Evolutionary conservation across 35 echinoderm and acorn worm species (phyloP), one percentile per base, ranked within the genome.

Genomic region (Anneissia japonica): DNA sequence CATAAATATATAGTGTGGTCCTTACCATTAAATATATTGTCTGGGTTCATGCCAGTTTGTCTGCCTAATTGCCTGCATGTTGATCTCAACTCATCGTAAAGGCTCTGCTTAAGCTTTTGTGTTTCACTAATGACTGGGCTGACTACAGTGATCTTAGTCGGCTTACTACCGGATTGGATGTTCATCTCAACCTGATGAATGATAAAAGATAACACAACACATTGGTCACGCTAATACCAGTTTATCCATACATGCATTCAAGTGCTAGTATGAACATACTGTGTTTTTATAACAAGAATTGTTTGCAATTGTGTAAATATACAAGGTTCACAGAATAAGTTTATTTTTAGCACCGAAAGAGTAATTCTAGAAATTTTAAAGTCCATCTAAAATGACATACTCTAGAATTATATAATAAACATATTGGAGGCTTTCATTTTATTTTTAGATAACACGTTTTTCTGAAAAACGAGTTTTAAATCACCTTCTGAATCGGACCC

Each of bases 21-120:
- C 87, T 86, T 31, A 96, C 94, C 94, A 87, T 84, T 96, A 74
- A 96, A 96, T 39, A 96, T 89, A 38, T 88, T 88, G 36, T 79
- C 90, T 4, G 90, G 79, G 79, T 92, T 96, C 46, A 96, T 92
- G 33, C 87, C 84, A 76, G 80, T 89, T 77, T 92, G 86, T 34
- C 79, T 87, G 51, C 90, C 90, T 12, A 96, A 36, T 17, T 84
- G 82, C 36, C 88, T 79, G 35, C 94, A 89, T 0, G 85, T 90
- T 9, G 80, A 83, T 46, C 94, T 78, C 32, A 96, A 84, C 23
- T 96, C 94, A 35, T 92, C 82, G 35, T 92, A 84, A 0, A 96
- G 83, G 46, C 76, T 87, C 80, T 89, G 83, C 4, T 79, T 86
- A 0, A 86, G 56, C 33, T 80, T 74, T 23, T 64, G 51, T 23